Conservation (phyloP, 1,140 invertebrate species). For the Coptotermes formosanus region DNA sequence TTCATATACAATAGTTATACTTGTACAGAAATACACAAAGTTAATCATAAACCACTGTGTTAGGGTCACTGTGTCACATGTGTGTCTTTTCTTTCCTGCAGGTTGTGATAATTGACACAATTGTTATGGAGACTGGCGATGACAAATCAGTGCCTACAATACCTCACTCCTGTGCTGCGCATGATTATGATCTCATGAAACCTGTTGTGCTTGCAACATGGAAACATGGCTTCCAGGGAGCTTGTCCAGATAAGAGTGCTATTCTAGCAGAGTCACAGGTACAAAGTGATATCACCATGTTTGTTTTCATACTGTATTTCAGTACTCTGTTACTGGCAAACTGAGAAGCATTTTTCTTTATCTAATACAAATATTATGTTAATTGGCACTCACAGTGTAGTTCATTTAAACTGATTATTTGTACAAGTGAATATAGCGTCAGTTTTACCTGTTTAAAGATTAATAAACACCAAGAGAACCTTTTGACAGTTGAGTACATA, state of each 20-base stretch:
- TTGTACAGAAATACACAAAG: neutral
- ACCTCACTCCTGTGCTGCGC: slow-evolving; percentile 78
- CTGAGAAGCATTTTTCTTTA: too few species aligned
- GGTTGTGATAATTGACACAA: slow-evolving; percentile 86
- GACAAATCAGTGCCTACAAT: slow-evolving; percentile 57
- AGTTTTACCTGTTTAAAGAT: too few species aligned
- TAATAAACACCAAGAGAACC: too few species aligned
- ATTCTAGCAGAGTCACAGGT: slow-evolving; percentile 93
- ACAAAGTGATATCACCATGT: slow-evolving; percentile 21
- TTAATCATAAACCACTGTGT: neutral
- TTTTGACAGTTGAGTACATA: too few species aligned
- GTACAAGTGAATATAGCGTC: too few species aligned
- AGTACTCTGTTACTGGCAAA: too few species aligned
- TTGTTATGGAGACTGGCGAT: slow-evolving; percentile 80
- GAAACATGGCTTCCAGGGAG: slow-evolving; percentile 95
- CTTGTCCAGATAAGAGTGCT: slow-evolving; percentile 87
- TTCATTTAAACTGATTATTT: too few species aligned
- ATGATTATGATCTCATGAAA: slow-evolving; percentile 92
- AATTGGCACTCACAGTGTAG: slow-evolving; percentile 10
- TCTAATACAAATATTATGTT: too few species aligned
- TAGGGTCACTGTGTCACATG: slow-evolving; percentile 11
- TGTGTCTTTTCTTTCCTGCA: slow-evolving; percentile 42
- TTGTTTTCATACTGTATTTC: too few species aligned
- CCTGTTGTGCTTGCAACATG: slow-evolving; percentile 92
- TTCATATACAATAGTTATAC: too few species aligned